phyloP scores from a whole-genome alignment of 1,140 invertebrate species.

The Lysiphlebus fabarum region DNA sequence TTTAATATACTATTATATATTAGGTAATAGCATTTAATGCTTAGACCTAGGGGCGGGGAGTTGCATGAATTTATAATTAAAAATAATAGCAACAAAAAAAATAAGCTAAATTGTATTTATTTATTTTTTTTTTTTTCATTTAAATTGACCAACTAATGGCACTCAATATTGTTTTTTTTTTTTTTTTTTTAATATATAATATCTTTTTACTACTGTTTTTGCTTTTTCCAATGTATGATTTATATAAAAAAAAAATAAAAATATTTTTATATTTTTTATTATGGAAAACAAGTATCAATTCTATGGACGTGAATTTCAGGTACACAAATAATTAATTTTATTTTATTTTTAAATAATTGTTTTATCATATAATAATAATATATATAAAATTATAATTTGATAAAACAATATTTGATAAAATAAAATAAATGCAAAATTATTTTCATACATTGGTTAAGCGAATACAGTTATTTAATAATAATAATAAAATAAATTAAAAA shows the following conservation, averaged over 20 bases:
- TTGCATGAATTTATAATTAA: slow-evolving; percentile 36
- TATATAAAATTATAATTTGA: neutral
- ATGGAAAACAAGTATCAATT: too few relatives aligned
- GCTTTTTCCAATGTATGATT: too few relatives aligned
- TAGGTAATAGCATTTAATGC: slow-evolving; percentile 23
- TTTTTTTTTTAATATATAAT: too few relatives aligned
- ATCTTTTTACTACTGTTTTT: too few relatives aligned
- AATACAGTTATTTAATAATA: slow-evolving; percentile 10
- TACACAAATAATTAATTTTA: too few relatives aligned
- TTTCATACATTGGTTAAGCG: slow-evolving; percentile 31
- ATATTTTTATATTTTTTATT: too few relatives aligned
- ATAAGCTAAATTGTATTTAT: neutral
- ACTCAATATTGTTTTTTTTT: too few relatives aligned
- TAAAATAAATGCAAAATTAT: neutral
- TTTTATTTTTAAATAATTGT: too few relatives aligned
- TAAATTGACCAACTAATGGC: neutral
- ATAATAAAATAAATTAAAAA: slow-evolving; percentile 15
- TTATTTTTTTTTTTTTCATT: too few relatives aligned
- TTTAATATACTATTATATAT: too few relatives aligned
- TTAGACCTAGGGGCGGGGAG: slow-evolving; percentile 50
- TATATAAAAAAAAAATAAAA: neutral
- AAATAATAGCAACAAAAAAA: slow-evolving; percentile 5
- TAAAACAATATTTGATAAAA: neutral
- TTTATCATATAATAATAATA: too few relatives aligned
- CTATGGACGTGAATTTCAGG: too few relatives aligned